Percentiles rank a stretch among this genome's conserved stretches.
Conservation (phyloP, 30 jellyfish, hydroid and myxozoan species). For the Sanderia malayensis region DNA sequence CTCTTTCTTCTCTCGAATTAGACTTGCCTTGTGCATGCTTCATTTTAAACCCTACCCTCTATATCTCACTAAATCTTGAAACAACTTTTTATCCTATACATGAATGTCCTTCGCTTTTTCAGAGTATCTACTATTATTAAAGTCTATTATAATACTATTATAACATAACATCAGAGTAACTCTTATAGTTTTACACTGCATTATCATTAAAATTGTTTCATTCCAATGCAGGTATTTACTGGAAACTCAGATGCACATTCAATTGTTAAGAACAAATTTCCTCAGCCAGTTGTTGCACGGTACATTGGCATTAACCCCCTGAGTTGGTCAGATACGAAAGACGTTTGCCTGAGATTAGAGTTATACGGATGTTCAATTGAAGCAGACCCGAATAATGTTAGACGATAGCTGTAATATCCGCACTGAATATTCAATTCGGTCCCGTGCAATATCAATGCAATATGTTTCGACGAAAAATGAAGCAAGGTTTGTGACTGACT, state of each 20-base stretch:
- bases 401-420: too few species aligned
- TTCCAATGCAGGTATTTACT: slow-evolving; percentile 34
- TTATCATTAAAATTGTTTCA: too few species aligned
- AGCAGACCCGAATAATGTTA: background rate
- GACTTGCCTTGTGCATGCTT: background rate
- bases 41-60: background rate
- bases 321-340: slow-evolving; percentile 33
- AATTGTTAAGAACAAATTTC: slow-evolving; percentile 28
- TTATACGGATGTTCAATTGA: slow-evolving; percentile 46
- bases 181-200: too few species aligned
- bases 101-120: too few species aligned
- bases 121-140: too few species aligned
- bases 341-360: slow-evolving; percentile 55
- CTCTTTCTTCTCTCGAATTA: background rate
- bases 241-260: slow-evolving; percentile 58
- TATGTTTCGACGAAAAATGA: too few species aligned
- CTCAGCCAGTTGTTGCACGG: slow-evolving; percentile 49
- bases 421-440: too few species aligned
- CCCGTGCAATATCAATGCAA: too few species aligned
- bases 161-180: too few species aligned
- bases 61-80: background rate
- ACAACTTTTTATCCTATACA: background rate
- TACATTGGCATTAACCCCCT: slow-evolving; percentile 58
- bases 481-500: too few species aligned
- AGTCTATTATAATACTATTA: too few species aligned